Conservation (phyloP, 2,113 vertebrate species). For the Otolemur garnettii region DNA sequence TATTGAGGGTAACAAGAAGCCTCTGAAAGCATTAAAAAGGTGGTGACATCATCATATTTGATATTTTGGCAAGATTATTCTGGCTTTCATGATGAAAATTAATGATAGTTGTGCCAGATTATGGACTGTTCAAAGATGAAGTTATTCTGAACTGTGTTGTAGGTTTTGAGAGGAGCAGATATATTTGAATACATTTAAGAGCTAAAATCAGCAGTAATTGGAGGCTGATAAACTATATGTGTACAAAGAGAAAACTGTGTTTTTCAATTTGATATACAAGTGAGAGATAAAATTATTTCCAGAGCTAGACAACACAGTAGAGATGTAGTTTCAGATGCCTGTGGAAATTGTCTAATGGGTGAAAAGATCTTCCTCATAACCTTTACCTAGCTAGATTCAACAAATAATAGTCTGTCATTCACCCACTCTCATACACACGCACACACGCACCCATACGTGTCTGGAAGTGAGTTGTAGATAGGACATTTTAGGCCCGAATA, state of each 20-base stretch:
- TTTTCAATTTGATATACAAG: not conserved
- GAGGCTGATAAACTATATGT: not conserved
- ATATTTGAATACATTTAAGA: not conserved
- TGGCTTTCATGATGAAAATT: not conserved
- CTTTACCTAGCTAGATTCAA: not conserved
- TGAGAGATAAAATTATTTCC: not conserved
- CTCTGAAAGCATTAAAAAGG: not conserved
- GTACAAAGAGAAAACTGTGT: not conserved
- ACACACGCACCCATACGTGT: not conserved
- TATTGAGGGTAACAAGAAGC: not conserved
- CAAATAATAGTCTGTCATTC: not conserved
- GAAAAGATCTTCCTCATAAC: not conserved
- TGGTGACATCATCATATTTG: not conserved
- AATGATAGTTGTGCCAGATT: not conserved
- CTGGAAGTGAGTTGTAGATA: slow-evolving; percentile 21
- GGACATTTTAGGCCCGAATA: not conserved
- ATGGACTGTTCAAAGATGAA: not conserved
- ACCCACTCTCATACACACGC: not conserved
- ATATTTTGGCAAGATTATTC: not conserved
- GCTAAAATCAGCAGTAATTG: not conserved
- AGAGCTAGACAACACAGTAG: not conserved
- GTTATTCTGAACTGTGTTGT: not conserved
- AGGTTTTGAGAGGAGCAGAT: not conserved
- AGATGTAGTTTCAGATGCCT: not conserved
- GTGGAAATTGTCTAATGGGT: not conserved